A percentile compares a stretch with the other conserved stretches of the same genome.
These are phyloP conservation scores for Nanger granti DNA, from an alignment of 2,113 vertebrate species.

Conservation along the genomic window DNA sequence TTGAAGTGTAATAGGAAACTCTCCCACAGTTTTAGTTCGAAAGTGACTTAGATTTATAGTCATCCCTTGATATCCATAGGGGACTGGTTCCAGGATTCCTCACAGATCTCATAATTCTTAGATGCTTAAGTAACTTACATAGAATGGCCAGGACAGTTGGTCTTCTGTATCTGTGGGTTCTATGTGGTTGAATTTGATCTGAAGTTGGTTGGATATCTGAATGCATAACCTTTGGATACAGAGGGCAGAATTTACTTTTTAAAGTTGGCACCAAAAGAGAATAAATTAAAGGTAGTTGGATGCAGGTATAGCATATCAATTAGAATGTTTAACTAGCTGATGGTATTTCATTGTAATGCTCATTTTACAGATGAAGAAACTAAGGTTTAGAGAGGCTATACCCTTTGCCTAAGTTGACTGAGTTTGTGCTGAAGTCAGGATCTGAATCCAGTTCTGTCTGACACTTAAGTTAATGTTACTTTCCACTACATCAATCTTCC, in stretches of 20 bases:
- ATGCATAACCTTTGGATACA: not conserved
- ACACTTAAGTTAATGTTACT: not conserved
- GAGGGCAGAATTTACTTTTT: not conserved
- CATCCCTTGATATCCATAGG: not conserved
- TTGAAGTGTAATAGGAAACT: not conserved
- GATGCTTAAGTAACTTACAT: not conserved
- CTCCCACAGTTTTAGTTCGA: not conserved
- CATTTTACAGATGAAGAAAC: constrained; percentile 20
- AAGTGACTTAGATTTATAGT: not conserved
- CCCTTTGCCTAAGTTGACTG: not conserved
- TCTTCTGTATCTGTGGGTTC: not conserved
- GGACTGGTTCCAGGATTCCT: too few relatives aligned
- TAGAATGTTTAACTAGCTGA: not conserved
- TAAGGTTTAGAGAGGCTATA: not conserved
- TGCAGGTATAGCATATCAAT: not conserved
- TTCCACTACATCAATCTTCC: not conserved
- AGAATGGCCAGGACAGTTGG: not conserved
- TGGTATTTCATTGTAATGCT: not conserved
- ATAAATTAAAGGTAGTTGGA: not conserved
- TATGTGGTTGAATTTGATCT: not conserved
- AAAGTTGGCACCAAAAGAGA: not conserved
- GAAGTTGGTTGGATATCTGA: not conserved
- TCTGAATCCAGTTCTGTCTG: constrained; percentile 35
- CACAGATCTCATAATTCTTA: not conserved
- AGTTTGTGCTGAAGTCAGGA: not conserved